Percentiles rank a stretch among this genome's conserved stretches.
phyloP scores from a whole-genome alignment of 2,797 vertebrate species.

The Alosa sapidissima region DNA sequence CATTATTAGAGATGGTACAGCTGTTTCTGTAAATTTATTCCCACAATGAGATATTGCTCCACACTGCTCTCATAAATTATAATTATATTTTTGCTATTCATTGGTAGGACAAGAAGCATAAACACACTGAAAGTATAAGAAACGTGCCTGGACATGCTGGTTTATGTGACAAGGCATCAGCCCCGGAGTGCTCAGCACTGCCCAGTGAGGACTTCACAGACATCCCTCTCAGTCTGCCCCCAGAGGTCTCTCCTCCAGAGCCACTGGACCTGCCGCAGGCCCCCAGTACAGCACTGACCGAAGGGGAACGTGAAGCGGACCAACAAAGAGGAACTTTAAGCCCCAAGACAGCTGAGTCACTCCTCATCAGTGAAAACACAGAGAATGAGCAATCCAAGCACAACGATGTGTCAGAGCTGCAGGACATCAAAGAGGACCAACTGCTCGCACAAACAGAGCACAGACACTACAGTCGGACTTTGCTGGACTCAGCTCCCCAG shows the following conservation, averaged over 20 bases:
- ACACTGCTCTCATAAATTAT: not conserved
- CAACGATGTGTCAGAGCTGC: conserved; percentile 26
- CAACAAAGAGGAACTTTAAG: conserved; percentile 25
- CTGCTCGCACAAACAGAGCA: not conserved
- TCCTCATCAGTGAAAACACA: conserved; percentile 21
- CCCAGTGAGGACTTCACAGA: conserved; percentile 66
- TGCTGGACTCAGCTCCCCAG: conserved; percentile 54
- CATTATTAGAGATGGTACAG: not conserved
- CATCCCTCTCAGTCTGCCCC: conserved; percentile 69
- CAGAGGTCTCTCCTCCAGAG: conserved; percentile 42
- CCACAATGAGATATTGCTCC: not conserved
- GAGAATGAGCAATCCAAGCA: not conserved
- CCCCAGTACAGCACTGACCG: conserved; percentile 21
- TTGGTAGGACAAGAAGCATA: conserved; percentile 67
- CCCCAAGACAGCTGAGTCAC: conserved; percentile 22
- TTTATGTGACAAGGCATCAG: conserved; percentile 42
- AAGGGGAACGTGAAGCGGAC: conserved; percentile 32
- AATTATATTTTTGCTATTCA: conserved; percentile 28
- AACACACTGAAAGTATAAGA: conserved; percentile 57
- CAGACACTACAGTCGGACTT: conserved; percentile 31
- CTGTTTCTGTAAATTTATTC: not conserved
- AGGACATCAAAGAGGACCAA: conserved; percentile 16
- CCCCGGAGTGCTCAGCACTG: conserved; percentile 44
- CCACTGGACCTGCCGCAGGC: not conserved
- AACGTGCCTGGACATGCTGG: conserved; percentile 46